These are phyloP conservation scores for Halictus ligatus DNA, from an alignment of 2,888 invertebrate genomes.

Conservation along the genomic window DNA sequence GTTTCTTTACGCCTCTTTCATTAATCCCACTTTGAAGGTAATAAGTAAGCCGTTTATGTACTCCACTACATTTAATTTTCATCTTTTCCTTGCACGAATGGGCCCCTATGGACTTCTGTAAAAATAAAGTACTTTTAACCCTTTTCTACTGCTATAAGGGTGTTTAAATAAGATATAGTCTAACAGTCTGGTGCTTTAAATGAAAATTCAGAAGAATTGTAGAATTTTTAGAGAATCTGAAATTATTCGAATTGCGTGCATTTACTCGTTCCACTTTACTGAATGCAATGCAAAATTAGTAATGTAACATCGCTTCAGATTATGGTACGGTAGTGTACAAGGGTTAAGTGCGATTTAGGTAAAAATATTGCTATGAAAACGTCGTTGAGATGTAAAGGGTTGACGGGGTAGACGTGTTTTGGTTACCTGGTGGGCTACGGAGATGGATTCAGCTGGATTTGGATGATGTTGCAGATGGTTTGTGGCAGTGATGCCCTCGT, in stretches of 20 bases:
- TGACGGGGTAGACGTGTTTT: not conserved
- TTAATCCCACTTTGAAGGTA: not conserved
- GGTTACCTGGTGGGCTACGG: not conserved
- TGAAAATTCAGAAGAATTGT: not conserved
- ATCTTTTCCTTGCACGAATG: not conserved
- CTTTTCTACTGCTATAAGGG: not conserved
- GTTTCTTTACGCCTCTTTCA: not conserved
- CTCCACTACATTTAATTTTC: not conserved
- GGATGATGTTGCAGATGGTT: conserved; percentile 76
- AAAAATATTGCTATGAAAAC: not conserved
- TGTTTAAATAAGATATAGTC: too few relatives aligned
- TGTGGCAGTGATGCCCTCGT: conserved; percentile 85
- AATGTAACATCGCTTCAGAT: not conserved
- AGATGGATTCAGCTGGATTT: not conserved
- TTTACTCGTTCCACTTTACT: not conserved
- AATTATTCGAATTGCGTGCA: not conserved
- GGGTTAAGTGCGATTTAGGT: not conserved
- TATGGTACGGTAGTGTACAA: not conserved
- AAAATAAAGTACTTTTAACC: not conserved
- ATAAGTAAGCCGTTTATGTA: not conserved
- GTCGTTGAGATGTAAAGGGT: not conserved
- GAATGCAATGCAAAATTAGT: not conserved
- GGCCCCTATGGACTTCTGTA: not conserved
- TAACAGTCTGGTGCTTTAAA: not conserved
- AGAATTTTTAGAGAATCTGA: not conserved